Conservation (phyloP, 2,797 vertebrate species). For the Thamnophis elegans region DNA sequence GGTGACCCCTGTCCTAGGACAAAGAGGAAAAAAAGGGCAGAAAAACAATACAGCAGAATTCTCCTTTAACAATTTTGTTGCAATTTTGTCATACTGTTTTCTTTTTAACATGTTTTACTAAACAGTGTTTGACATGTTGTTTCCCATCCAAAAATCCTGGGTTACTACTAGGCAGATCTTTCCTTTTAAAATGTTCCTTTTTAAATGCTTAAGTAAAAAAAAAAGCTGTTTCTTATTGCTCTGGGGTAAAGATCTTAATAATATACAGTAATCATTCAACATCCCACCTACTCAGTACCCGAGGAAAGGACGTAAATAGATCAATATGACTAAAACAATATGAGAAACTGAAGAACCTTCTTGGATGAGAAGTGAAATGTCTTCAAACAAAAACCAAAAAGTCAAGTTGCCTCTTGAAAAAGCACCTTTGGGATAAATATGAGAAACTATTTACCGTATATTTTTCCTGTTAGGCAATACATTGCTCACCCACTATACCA, state of each 20-base stretch:
- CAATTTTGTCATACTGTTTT: neutral
- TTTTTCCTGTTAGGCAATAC: neutral
- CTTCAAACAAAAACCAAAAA: no score
- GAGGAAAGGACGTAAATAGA: neutral
- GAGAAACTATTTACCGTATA: neutral
- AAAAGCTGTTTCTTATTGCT: neutral
- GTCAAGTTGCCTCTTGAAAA: no score
- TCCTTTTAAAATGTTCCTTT: neutral
- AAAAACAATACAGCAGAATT: neutral
- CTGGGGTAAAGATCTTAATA: neutral
- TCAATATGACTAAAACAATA: neutral
- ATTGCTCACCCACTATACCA: neutral
- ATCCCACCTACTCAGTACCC: neutral
- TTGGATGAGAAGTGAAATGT: no score
- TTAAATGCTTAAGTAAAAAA: neutral
- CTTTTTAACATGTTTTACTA: neutral
- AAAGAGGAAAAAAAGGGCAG: neutral
- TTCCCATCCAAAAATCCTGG: neutral
- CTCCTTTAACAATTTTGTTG: neutral
- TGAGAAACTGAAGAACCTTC: no score
- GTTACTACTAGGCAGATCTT: neutral
- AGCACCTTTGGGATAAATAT: neutral
- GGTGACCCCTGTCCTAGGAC: neutral
- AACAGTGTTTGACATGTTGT: neutral
- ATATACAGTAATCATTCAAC: neutral